Evolutionary conservation across 2,888 invertebrate genomes (phyloP), one percentile per base, ranked within the genome.

Genomic region (Quadroppia sp.): DNA sequence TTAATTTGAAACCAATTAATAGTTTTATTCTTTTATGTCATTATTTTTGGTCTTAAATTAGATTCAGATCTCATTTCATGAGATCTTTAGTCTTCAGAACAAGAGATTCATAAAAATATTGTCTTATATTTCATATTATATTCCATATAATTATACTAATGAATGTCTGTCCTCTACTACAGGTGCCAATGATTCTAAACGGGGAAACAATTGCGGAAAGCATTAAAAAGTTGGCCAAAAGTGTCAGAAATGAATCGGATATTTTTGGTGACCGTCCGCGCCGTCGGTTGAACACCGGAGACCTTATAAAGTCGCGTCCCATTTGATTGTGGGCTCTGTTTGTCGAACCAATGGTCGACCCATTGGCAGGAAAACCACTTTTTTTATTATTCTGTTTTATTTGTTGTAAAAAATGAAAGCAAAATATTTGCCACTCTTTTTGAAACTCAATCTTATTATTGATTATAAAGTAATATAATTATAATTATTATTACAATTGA

Each of bases 261-360:
- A 36, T 76, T 17, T 74, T 75, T 30, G 76, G 74, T 64, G 76
- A 74, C 71, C 59, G 76, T n/a, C 76, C 76, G 7, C 71, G 76
- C 11, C 72, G 74, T 67, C 75, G 75, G 15, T 28, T 74, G 1
- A 75, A 75, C 17, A 71, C 75, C 13, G 74, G 75, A 40, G 75
- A 74, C 59, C 40, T 74, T 2, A 50, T 73, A 6, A 73, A 73
- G 30, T 70, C 70, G 4, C 69, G 73, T 48, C 61, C 42, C 23
- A 23, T 72, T 30, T 72, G 64, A 64, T 32, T n/a, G 36, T 15
- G 4, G 56, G 30, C 25, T 30, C 56, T 3, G 30, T 28, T 59
- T 17, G 13, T 17, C n/a, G 9, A 45, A 45, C 17, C 36, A 11
- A 36, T 36, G 11, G 25, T 2, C 30, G 7, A 28, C 7, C 2